These are phyloP conservation scores for Lasiurus cinereus DNA, from an alignment of 2,113 vertebrate genomes.

Conservation along the genomic window DNA sequence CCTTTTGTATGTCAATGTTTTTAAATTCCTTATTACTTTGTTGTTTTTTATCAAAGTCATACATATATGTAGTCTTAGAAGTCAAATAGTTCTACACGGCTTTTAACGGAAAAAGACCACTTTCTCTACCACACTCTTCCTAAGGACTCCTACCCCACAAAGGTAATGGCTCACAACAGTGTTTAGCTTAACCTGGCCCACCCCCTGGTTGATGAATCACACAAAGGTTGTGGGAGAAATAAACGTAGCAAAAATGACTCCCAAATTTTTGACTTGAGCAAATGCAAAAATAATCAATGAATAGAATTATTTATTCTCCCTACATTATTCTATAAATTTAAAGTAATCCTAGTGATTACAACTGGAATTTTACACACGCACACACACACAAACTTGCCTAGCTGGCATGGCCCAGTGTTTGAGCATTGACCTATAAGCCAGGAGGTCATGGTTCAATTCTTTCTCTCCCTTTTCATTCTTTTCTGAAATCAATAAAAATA, in stretches of 20 bases:
- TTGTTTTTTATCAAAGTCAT: not conserved
- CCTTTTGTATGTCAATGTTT: not conserved
- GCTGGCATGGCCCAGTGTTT: too few species aligned
- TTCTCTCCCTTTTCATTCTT: too few species aligned
- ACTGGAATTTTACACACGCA: not conserved
- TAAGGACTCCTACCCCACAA: not conserved
- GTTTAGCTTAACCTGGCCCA: not conserved
- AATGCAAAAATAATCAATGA: not conserved
- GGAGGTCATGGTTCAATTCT: too few species aligned
- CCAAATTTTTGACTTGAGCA: not conserved
- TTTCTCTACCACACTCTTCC: not conserved
- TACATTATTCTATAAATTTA: not conserved
- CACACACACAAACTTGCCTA: too few species aligned
- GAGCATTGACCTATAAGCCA: too few species aligned
- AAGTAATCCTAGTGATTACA: not conserved
- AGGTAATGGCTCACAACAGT: not conserved
- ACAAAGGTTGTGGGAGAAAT: not conserved
- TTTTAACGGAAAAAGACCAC: not conserved
- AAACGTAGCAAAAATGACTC: not conserved
- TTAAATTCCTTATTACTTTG: not conserved
- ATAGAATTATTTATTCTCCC: not conserved
- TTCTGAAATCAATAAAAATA: too few species aligned
- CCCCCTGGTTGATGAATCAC: not conserved
- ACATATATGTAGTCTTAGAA: not conserved
- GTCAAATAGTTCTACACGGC: not conserved